Conservation (phyloP, 2,797 vertebrate species). For the Coranthus polyacanthus region DNA sequence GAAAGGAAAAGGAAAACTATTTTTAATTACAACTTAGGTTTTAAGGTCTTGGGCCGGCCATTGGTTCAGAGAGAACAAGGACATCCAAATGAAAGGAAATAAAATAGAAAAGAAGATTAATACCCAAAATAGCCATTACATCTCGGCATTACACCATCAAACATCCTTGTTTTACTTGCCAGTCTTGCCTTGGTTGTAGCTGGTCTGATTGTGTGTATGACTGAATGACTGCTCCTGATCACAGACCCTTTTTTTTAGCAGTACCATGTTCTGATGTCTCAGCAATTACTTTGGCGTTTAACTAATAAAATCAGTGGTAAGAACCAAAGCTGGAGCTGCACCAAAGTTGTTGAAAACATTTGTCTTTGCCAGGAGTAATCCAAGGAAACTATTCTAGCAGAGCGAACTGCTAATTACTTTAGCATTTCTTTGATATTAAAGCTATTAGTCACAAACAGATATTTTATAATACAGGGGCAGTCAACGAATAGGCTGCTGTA, state of each 20-base stretch:
- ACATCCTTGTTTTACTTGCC: too few species aligned
- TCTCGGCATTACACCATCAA: too few species aligned
- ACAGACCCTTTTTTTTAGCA: neutral
- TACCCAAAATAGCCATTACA: too few species aligned
- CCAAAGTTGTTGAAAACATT: slow-evolving; percentile 2
- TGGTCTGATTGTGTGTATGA: too few species aligned
- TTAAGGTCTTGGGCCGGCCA: too few species aligned
- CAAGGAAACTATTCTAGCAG: slow-evolving; percentile 8
- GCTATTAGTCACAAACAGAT: neutral
- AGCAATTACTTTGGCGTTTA: neutral
- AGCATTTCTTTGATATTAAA: neutral
- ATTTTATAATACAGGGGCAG: too few species aligned
- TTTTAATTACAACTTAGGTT: too few species aligned
- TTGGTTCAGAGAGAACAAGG: too few species aligned
- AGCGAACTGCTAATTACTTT: slow-evolving; percentile 19
- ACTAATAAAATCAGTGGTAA: slow-evolving; percentile 5
- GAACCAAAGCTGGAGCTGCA: neutral
- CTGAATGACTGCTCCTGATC: neutral
- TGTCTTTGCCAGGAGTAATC: slow-evolving; percentile 1
- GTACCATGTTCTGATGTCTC: neutral
- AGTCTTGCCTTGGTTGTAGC: too few species aligned
- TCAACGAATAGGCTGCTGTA: too few species aligned
- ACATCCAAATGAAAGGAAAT: too few species aligned
- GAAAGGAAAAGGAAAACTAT: neutral
- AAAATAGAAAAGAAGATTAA: too few species aligned